phyloP scores from a whole-genome alignment of 2,797 vertebrate species.

The Enteromius trimaculatus region DNA sequence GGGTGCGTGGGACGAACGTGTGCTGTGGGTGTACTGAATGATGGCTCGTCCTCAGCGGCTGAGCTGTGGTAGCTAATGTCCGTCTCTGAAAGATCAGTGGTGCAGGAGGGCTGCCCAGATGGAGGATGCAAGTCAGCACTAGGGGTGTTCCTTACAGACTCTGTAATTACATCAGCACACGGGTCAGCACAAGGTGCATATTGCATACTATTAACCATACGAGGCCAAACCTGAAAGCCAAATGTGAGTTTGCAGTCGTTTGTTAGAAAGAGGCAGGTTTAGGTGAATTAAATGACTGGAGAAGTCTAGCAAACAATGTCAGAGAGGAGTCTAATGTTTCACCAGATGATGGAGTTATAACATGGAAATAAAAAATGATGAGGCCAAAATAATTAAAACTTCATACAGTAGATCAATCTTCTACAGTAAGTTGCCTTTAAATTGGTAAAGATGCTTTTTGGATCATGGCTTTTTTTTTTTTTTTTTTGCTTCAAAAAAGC shows the following conservation, averaged over 20 bases:
- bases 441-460: not conserved
- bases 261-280: not conserved
- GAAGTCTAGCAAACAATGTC: not conserved
- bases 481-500: not conserved
- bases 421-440: not conserved
- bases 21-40: slow-evolving; percentile 85
- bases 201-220: not conserved
- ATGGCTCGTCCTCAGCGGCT: slow-evolving; percentile 86
- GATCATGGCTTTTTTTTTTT: not conserved
- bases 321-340: not conserved
- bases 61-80: slow-evolving; percentile 85
- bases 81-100: slow-evolving; percentile 86
- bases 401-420: not conserved
- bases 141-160: slow-evolving; percentile 92
- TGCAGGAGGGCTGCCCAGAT: slow-evolving; percentile 83
- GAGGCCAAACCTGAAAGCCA: not conserved
- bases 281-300: not conserved
- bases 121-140: slow-evolving; percentile 89
- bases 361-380: not conserved
- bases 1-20: slow-evolving; percentile 88
- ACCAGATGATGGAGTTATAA: not conserved
- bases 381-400: not conserved
- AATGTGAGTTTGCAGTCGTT: not conserved
- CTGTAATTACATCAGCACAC: slow-evolving; percentile 70
- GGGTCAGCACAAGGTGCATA: slow-evolving; percentile 11